Evolutionary conservation across 1,140 invertebrate genomes (phyloP), one percentile per base, ranked within the genome.

Genomic region (Psix sp.): DNA sequence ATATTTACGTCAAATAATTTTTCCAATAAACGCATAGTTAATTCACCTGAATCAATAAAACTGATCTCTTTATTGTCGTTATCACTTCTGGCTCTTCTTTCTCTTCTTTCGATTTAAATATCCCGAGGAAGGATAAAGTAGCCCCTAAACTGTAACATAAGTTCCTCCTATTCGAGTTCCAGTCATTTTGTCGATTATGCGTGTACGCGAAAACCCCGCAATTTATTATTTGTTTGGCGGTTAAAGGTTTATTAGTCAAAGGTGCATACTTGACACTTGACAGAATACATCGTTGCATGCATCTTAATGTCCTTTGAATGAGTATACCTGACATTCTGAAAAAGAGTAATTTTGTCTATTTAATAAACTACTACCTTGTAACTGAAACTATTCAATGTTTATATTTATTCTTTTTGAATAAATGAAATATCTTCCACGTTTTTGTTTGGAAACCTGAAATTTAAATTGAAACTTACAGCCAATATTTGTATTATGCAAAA

Each of bases 11-110:
- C 14, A 43, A 3, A 75, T 45, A 74, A 24, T 10, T 60, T 17
- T 48, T 39, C 18, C 21, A 15, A 38, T 14, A 38, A 11, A 38
- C 15, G 16, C 16, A 35, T 35, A 35, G 11, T 35, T 13, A 35
- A 13, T n/a, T n/a, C 48, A 75, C 72, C 59, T 75, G 51, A n/a
- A 75, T 70, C 1, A 75, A 20, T 54, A 75, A 60, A 54, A 75
- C 35, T 2, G 59, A 65, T 48, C 72, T 42, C 48, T 75, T 75
- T 7, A 75, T 75, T 17, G 63, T 74, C 15, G 42, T 67, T 33
- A 74, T 68, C 1, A 63, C 43, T 57, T 74, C 63, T 1, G 63
- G 63, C 35, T 74, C 71, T 4, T 74, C 16, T 31, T 57, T 21
- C 33, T 74, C 45, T 20, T 74, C 51, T 45, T 71, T 39, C 0